A percentile compares a stretch with the other conserved stretches of the same genome.
Conservation (phyloP, 2,797 vertebrate species). For the Miichthys miiuy region DNA sequence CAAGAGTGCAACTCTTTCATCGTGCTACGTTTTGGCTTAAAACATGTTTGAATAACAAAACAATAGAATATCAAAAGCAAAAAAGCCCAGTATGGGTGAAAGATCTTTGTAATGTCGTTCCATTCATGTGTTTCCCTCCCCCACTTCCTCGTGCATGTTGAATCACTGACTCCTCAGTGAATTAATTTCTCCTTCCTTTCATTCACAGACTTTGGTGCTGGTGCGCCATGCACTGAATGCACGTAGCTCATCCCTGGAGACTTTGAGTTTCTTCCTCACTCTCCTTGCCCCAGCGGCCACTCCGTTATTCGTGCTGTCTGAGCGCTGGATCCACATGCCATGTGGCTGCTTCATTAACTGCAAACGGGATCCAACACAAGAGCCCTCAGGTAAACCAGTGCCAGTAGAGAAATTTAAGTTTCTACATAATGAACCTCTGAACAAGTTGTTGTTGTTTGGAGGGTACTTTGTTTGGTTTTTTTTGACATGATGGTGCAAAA, state of each 20-base stretch:
- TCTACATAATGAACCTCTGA: slow-evolving; percentile 2
- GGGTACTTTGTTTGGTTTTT: background rate
- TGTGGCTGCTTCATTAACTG: slow-evolving; percentile 98
- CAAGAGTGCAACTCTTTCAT: background rate
- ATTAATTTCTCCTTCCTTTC: slow-evolving; percentile 53
- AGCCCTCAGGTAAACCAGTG: slow-evolving; percentile 77
- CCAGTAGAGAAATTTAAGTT: background rate
- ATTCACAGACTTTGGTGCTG: slow-evolving; percentile 91
- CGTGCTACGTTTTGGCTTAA: background rate
- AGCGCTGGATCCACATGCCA: slow-evolving; percentile 95
- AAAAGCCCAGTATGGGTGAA: slow-evolving; percentile 7
- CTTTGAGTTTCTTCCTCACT: slow-evolving; percentile 93
- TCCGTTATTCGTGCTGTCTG: slow-evolving; percentile 94
- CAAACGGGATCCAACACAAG: slow-evolving; percentile 79
- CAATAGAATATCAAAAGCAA: background rate
- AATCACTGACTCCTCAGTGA: slow-evolving; percentile 46
- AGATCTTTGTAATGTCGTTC: slow-evolving; percentile 20
- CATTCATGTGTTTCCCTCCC: slow-evolving; percentile 37
- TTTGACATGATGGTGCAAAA: background rate
- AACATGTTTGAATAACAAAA: background rate
- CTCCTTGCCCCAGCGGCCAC: slow-evolving; percentile 91
- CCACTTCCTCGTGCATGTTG: slow-evolving; percentile 46
- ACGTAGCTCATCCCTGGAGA: slow-evolving; percentile 89
- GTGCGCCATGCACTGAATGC: slow-evolving; percentile 87
- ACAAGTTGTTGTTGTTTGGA: background rate